phyloP scores from a whole-genome alignment of 2,888 invertebrate genomes.

The Dasysyrphus tricinctus region DNA sequence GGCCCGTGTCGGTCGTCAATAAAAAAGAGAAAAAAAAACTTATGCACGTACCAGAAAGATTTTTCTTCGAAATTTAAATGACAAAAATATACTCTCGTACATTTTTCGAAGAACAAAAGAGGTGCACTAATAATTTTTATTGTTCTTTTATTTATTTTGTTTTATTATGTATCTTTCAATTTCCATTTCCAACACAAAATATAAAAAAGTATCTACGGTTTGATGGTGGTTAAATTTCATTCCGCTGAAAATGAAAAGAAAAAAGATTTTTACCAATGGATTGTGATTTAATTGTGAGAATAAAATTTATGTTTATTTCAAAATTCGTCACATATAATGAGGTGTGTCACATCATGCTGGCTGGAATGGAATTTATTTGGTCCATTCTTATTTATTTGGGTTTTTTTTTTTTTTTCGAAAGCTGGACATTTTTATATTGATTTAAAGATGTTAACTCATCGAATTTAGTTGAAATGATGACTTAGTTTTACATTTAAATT shows the following conservation, averaged over 20 bases:
- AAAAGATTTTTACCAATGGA: neutral
- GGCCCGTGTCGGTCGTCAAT: no score
- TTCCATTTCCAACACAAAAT: neutral
- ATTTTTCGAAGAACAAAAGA: neutral
- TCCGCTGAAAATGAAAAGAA: neutral
- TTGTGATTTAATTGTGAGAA: slow-evolving; percentile 10
- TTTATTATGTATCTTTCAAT: neutral
- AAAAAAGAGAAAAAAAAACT: neutral
- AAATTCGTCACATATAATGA: slow-evolving; percentile 13
- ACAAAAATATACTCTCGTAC: neutral
- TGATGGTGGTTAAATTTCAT: slow-evolving; percentile 5
- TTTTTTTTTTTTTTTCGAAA: neutral
- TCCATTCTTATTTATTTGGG: slow-evolving; percentile 1
- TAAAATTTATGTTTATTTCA: neutral
- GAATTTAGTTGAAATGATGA: neutral
- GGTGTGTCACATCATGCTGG: neutral
- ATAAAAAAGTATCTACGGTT: neutral
- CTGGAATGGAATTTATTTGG: neutral
- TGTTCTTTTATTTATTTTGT: slow-evolving; percentile 5
- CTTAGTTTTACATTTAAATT: neutral
- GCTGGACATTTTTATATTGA: slow-evolving; percentile 12
- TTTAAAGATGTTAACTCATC: neutral
- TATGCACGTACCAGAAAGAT: neutral
- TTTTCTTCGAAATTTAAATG: neutral
- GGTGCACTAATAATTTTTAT: slow-evolving; percentile 10